phyloP scores from a whole-genome alignment of 2,113 vertebrate genomes.

The Phaethon lepturus region DNA sequence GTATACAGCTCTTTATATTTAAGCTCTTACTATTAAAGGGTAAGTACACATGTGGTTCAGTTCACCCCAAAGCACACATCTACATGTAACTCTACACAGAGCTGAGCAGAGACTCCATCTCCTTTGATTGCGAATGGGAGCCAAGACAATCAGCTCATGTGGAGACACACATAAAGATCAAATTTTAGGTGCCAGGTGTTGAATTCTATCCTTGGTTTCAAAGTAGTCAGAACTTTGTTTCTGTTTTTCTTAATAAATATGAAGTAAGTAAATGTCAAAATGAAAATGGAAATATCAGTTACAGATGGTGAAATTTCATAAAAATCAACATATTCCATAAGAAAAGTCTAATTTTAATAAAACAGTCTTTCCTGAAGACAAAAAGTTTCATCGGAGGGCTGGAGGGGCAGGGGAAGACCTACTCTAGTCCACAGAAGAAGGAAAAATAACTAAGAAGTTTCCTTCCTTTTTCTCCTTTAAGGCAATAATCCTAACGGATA shows the following conservation, averaged over 20 bases:
- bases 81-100: not conserved
- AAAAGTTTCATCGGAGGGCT: not conserved
- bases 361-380: not conserved
- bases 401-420: not conserved
- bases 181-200: not conserved
- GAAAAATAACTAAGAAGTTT: not conserved
- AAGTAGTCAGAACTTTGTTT: not conserved
- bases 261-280: not conserved
- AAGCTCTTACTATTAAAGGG: not conserved
- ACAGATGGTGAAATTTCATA: not conserved
- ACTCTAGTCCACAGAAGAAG: not conserved
- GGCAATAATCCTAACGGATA: not conserved
- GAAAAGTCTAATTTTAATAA: not conserved
- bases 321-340: not conserved
- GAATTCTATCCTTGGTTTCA: not conserved
- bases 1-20: not conserved
- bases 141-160: not conserved
- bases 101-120: not conserved
- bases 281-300: not conserved
- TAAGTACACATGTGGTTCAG: not conserved
- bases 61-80: not conserved
- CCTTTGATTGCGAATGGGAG: not conserved
- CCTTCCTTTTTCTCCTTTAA: not conserved
- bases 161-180: not conserved
- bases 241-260: not conserved